phyloP scores from a whole-genome alignment of 2,888 invertebrate genomes.

The Athalia circularis region DNA sequence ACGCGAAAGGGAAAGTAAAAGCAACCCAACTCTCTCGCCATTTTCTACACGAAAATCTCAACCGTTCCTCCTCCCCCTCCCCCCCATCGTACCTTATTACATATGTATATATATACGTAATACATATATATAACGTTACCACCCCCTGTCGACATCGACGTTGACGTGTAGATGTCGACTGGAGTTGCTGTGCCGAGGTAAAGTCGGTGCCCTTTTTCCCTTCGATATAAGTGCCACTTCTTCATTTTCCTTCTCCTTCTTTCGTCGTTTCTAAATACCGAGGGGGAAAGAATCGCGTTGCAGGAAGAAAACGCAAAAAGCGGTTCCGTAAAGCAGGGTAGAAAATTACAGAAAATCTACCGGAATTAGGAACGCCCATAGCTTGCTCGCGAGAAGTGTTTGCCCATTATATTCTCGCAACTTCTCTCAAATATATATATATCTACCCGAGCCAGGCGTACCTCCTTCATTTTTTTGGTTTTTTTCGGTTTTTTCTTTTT shows the following conservation, averaged over 20 bases:
- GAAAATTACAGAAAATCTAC: slow-evolving; percentile 66
- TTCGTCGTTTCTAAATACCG: slow-evolving; percentile 1
- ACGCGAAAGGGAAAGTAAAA: slow-evolving; percentile 44
- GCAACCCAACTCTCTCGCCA: too few species aligned
- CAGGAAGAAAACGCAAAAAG: too few species aligned
- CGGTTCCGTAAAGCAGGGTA: slow-evolving; percentile 48
- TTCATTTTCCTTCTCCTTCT: too few species aligned
- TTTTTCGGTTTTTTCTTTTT: not conserved
- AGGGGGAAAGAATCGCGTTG: slow-evolving; percentile 14
- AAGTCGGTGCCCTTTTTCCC: too few species aligned
- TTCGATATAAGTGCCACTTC: too few species aligned
- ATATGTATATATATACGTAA: too few species aligned
- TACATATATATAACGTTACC: too few species aligned
- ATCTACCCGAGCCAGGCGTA: not conserved
- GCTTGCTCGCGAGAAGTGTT: slow-evolving; percentile 55
- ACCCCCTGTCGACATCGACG: too few species aligned
- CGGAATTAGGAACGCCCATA: slow-evolving; percentile 58
- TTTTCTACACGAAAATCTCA: slow-evolving; percentile 46
- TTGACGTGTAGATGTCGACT: too few species aligned
- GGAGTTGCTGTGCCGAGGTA: too few species aligned
- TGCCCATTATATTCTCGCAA: slow-evolving; percentile 66
- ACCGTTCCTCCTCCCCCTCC: not conserved
- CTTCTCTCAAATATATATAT: slow-evolving; percentile 49
- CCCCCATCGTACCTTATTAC: not conserved
- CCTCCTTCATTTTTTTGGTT: not conserved